Evolutionary conservation across 2,797 vertebrate species (phyloP).

Genomic region (Amphiprion clarkii): DNA sequence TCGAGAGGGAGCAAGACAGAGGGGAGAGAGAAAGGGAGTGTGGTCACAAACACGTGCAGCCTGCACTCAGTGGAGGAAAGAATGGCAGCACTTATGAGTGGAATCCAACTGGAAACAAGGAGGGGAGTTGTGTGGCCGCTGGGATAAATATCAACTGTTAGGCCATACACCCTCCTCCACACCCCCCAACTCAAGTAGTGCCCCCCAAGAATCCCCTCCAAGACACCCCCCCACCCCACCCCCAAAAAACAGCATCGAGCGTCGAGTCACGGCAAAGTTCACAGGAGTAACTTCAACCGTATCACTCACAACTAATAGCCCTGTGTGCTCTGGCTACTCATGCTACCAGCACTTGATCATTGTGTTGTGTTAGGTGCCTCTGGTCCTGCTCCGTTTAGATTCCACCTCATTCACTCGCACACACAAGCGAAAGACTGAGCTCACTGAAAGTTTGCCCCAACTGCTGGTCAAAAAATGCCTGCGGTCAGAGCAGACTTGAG

Average conservation of each 20-base stretch:
- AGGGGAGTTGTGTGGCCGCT: constrained; percentile 65
- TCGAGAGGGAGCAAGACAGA: constrained; percentile 50
- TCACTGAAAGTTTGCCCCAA: constrained; percentile 65
- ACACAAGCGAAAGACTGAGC: constrained; percentile 55
- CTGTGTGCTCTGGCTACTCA: constrained; percentile 68
- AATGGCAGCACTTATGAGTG: constrained; percentile 73
- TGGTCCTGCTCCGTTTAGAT: constrained; percentile 67
- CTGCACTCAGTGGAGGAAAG: constrained; percentile 62
- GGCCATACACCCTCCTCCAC: constrained; percentile 26
- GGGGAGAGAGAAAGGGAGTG: constrained; percentile 59
- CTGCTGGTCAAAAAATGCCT: constrained; percentile 71
- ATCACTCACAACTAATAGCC: constrained; percentile 83
- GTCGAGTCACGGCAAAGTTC: constrained; percentile 74
- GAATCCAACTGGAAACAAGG: constrained; percentile 73
- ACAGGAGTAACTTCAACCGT: constrained; percentile 79
- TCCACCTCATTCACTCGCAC: constrained; percentile 61
- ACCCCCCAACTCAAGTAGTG: constrained; percentile 58
- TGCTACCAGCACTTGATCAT: constrained; percentile 74
- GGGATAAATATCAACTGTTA: constrained; percentile 72
- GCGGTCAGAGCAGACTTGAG: constrained; percentile 56
- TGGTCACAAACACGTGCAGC: constrained; percentile 73
- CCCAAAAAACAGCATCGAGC: constrained; percentile 43
- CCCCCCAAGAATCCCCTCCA: constrained; percentile 40
- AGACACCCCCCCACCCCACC: neutral
- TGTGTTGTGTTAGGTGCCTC: constrained; percentile 72